phyloP scores from a whole-genome alignment of 2,113 vertebrate species.

The Laticauda laticaudata region DNA sequence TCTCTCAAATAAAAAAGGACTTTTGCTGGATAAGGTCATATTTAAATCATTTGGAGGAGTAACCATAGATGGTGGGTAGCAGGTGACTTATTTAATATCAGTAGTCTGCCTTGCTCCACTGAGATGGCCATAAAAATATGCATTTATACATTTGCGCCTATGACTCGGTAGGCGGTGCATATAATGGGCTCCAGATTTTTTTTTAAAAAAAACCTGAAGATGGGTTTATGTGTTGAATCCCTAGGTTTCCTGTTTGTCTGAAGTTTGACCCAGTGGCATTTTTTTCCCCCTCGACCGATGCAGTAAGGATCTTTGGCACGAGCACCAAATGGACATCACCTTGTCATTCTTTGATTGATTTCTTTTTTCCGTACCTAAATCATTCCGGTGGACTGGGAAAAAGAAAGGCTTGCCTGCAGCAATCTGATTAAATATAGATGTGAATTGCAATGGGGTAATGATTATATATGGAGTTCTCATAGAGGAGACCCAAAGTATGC shows the following conservation, averaged over 20 bases:
- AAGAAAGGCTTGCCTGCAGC: slow-evolving; percentile 56
- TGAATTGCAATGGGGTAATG: neutral
- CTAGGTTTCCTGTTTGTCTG: slow-evolving; percentile 53
- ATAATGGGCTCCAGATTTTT: slow-evolving; percentile 52
- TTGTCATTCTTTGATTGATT: slow-evolving; percentile 59
- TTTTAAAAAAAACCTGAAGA: neutral
- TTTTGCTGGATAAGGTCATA: slow-evolving; percentile 36
- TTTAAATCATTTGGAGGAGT: slow-evolving; percentile 61
- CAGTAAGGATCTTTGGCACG: slow-evolving; percentile 56
- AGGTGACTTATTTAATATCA: slow-evolving; percentile 61
- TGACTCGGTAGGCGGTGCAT: slow-evolving; percentile 46
- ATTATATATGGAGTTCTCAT: neutral
- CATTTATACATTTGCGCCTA: slow-evolving; percentile 65
- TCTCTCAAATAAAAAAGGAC: slow-evolving; percentile 44
- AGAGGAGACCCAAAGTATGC: neutral
- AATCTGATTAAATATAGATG: slow-evolving; percentile 54
- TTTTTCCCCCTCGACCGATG: slow-evolving; percentile 15
- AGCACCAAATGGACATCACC: slow-evolving; percentile 44
- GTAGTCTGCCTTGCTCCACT: neutral
- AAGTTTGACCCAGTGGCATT: slow-evolving; percentile 53
- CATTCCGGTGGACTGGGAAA: slow-evolving; percentile 57
- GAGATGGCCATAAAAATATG: slow-evolving; percentile 56
- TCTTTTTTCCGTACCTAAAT: slow-evolving; percentile 52
- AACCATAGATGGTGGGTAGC: slow-evolving; percentile 55
- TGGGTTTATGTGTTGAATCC: slow-evolving; percentile 43